Evolutionary conservation across 2,113 vertebrate species (phyloP).

Genomic region (Sprattus sprattus): DNA sequence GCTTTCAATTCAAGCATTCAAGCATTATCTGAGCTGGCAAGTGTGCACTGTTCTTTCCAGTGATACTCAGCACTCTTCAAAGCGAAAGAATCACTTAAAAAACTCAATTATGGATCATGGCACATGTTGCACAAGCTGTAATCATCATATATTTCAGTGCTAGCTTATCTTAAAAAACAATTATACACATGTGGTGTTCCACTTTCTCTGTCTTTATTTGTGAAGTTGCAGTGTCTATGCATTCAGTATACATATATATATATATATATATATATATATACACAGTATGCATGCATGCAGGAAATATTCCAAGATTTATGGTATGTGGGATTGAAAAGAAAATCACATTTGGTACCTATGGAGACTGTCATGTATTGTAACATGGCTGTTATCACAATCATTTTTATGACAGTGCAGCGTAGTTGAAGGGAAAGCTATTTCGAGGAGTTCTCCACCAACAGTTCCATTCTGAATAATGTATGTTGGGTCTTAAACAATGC

Average conservation of each 20-base stretch:
- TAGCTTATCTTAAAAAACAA: not conserved
- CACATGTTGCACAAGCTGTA: too few species aligned
- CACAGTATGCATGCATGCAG: too few species aligned
- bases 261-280: too few species aligned
- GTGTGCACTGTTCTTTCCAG: not conserved
- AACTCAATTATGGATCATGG: not conserved
- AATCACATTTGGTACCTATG: not conserved
- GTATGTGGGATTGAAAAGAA: not conserved
- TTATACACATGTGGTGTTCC: not conserved
- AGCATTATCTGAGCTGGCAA: not conserved
- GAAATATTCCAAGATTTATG: not conserved
- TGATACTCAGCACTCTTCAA: not conserved
- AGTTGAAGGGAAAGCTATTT: conserved; percentile 1
- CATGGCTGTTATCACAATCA: not conserved
- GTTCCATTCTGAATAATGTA: not conserved
- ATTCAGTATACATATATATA: too few species aligned
- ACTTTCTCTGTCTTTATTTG: not conserved
- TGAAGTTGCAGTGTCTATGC: not conserved
- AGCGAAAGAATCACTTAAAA: not conserved
- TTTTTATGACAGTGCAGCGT: conserved; percentile 1
- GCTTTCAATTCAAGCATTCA: not conserved
- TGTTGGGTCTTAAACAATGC: conserved; percentile 3
- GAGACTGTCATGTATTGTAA: not conserved
- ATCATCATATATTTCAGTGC: not conserved
- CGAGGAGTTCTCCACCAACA: not conserved